Conservation (phyloP, 2,113 vertebrate genomes). For the Percina caprodes region DNA sequence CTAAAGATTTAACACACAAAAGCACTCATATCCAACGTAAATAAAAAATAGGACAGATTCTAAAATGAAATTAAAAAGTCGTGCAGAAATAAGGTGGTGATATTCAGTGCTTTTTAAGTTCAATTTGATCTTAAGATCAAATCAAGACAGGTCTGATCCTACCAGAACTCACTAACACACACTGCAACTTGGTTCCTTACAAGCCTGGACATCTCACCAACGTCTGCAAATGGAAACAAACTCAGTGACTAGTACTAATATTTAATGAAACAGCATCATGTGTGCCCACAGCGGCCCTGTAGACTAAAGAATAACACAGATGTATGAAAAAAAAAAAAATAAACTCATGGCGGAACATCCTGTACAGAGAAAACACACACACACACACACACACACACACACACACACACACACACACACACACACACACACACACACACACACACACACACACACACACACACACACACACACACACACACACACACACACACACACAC, state of each 20-base stretch:
- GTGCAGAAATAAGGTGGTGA: constrained; percentile 17
- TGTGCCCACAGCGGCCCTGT: background rate
- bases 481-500: constrained; percentile 4
- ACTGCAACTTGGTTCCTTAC: background rate
- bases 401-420: too few species aligned
- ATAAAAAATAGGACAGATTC: constrained; percentile 36
- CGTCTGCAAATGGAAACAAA: constrained; percentile 25
- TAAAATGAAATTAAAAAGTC: constrained; percentile 36
- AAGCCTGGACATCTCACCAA: background rate
- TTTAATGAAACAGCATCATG: background rate
- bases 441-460: too few species aligned
- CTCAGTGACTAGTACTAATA: background rate
- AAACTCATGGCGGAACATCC: background rate
- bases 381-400: background rate
- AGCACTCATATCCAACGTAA: constrained; percentile 11
- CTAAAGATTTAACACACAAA: constrained; percentile 21
- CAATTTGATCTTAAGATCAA: constrained; percentile 9
- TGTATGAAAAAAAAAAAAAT: background rate
- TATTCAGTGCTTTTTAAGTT: constrained; percentile 24
- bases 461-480: background rate
- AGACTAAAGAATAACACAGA: constrained; percentile 15
- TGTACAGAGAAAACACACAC: constrained; percentile 28
- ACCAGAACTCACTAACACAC: background rate
- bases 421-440: too few species aligned
- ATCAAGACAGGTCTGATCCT: background rate